Percentiles rank a stretch among this genome's conserved stretches.
Evolutionary conservation across 2,113 vertebrate genomes (phyloP).

Genomic region (Macroglossus sobrinus): DNA sequence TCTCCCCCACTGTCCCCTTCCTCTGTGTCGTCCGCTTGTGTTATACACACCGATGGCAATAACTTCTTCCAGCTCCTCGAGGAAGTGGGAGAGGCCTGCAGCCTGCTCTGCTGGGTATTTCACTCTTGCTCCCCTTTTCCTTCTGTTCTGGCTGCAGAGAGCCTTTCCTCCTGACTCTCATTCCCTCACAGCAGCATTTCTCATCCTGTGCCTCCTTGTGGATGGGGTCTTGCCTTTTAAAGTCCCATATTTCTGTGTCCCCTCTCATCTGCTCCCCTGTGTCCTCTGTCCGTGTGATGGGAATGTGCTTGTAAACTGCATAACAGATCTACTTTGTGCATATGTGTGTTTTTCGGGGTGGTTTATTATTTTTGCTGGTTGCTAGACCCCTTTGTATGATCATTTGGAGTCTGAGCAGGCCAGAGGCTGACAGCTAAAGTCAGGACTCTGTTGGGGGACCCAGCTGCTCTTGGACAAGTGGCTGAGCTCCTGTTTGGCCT

Average conservation of each 20-base stretch:
- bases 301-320: slow-evolving; percentile 83
- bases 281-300: slow-evolving; percentile 78
- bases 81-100: slow-evolving; percentile 63
- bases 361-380: slow-evolving; percentile 71
- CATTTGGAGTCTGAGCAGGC: slow-evolving; percentile 69
- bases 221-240: slow-evolving; percentile 74
- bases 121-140: background rate
- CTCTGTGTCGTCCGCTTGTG: slow-evolving; percentile 80
- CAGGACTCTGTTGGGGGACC: slow-evolving; percentile 26
- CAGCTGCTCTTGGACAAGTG: slow-evolving; percentile 60
- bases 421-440: slow-evolving; percentile 8
- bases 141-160: slow-evolving; percentile 41
- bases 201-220: slow-evolving; percentile 44
- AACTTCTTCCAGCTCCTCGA: slow-evolving; percentile 80
- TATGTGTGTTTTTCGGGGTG: slow-evolving; percentile 71
- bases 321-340: slow-evolving; percentile 75
- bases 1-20: slow-evolving; percentile 54
- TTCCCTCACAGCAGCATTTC: background rate
- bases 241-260: slow-evolving; percentile 50
- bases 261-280: slow-evolving; percentile 53
- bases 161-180: background rate
- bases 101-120: background rate
- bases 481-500: slow-evolving; percentile 68
- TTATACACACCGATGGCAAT: slow-evolving; percentile 85
- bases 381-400: slow-evolving; percentile 67